phyloP scores from a whole-genome alignment of 2,113 vertebrate genomes.

The Telmatochromis sp. region DNA sequence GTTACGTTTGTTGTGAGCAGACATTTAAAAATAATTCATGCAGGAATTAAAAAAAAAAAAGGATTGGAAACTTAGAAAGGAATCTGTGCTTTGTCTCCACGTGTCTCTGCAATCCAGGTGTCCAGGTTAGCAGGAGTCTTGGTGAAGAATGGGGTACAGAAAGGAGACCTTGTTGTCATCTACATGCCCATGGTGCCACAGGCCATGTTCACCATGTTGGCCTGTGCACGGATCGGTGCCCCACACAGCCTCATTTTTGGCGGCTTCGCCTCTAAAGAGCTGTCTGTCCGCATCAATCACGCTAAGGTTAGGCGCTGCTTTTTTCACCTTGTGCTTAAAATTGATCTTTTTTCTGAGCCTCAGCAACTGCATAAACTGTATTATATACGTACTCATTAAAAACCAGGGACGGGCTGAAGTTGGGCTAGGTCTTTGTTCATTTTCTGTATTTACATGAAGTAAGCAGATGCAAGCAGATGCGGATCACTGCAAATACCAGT shows the following conservation, averaged over 20 bases:
- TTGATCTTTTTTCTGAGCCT: neutral
- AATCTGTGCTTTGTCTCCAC: neutral
- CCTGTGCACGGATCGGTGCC: slow-evolving; percentile 90
- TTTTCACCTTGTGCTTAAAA: neutral
- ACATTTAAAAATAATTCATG: neutral
- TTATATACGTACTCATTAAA: neutral
- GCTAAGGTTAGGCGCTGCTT: slow-evolving; percentile 77
- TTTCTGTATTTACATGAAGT: neutral
- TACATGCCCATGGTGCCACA: slow-evolving; percentile 99
- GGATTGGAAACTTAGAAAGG: neutral
- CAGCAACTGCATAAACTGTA: neutral
- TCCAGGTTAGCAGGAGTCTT: slow-evolving; percentile 87
- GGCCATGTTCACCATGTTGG: slow-evolving; percentile 90
- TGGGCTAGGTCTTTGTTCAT: neutral
- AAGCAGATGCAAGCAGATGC: neutral
- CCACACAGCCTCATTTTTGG: slow-evolving; percentile 97
- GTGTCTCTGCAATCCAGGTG: slow-evolving; percentile 70
- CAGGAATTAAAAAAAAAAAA: neutral
- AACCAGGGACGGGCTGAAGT: neutral
- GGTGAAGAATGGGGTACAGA: slow-evolving; percentile 79
- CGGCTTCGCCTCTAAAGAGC: slow-evolving; percentile 92
- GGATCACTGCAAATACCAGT: neutral
- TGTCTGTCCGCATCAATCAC: slow-evolving; percentile 87
- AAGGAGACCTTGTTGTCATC: slow-evolving; percentile 90
- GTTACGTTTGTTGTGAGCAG: neutral